These are phyloP conservation scores for Plebejus argus DNA, from an alignment of 2,888 invertebrate genomes.

Conservation along the genomic window DNA sequence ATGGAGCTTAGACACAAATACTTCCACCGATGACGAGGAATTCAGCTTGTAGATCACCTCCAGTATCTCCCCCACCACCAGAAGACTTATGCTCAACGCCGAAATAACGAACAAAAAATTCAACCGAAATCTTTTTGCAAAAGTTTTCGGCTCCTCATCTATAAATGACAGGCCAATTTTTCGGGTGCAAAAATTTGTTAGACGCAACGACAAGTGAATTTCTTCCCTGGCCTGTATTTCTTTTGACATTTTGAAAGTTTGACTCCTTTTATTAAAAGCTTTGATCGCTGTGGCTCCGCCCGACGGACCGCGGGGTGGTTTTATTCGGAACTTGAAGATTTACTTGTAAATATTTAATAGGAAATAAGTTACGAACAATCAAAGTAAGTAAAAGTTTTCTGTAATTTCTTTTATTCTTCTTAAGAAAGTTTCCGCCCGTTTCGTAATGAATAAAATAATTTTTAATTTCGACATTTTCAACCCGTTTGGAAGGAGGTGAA, in stretches of 20 bases:
- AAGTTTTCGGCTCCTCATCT: conserved; percentile 48
- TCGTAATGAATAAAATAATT: conserved; percentile 28
- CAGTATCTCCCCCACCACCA: conserved; percentile 54
- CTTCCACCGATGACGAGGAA: conserved; percentile 54
- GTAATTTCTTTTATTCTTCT: conserved; percentile 23
- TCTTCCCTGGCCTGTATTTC: conserved; percentile 45
- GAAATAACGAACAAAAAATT: conserved; percentile 45
- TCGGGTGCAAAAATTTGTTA: conserved; percentile 57
- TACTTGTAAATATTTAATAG: conserved; percentile 18
- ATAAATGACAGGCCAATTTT: conserved; percentile 57
- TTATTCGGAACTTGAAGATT: conserved; percentile 1
- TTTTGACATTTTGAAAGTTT: conserved; percentile 34
- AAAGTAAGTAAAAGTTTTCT: conserved; percentile 17
- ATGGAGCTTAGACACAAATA: conserved; percentile 60
- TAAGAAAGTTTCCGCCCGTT: neutral
- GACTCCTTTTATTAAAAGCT: conserved; percentile 4
- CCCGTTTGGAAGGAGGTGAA: neutral
- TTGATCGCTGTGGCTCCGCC: conserved; percentile 3
- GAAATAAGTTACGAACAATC: conserved; percentile 25
- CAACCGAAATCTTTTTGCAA: conserved; percentile 45
- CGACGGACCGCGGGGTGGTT: neutral
- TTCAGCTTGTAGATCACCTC: conserved; percentile 52
- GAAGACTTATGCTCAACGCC: conserved; percentile 37
- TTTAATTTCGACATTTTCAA: conserved; percentile 12
- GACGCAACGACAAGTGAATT: conserved; percentile 52